Evolutionary conservation across 64 coral and sea anemone genomes (phyloP), one percentile per base, ranked within the genome.

Genomic region (Orbicella faveolata): DNA sequence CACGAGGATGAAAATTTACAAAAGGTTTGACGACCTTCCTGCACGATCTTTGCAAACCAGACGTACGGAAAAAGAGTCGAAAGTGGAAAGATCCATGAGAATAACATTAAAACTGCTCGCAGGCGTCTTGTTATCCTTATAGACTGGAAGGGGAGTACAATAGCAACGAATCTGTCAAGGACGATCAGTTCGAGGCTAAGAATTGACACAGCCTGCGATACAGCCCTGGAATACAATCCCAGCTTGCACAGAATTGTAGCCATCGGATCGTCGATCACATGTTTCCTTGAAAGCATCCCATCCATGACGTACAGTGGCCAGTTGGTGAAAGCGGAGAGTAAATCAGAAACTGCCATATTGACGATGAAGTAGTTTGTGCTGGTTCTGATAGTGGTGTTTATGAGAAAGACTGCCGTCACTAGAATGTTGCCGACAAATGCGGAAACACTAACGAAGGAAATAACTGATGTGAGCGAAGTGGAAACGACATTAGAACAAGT

Each of bases 371-470:
- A 59, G 55, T 59, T 59, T 12, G 55, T 59, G 55, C 55, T 59
- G 11, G 9, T 59, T 59, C 55, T 59, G 15, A 59, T 12, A 59
- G 55, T 12, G 11, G 10, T 16, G 55, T 9, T 9, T 30, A 74
- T 74, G 0, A 74, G 25, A 74, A 74, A 74, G 9, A 34, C 26
- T 74, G 15, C 9, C 3, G 72, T 34, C 26, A 74, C 72, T 33
- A 74, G 72, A 74, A 74, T 34, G 72, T 74, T 74, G 72, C 72
- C 72, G 26, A 74, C 23, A 34, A 74, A 74, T 74, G 72, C 72
- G 1, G 11, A 26, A 34, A 74, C 15, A 36, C 25, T 74, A 36
- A 74, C 72, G 11, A 34, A 36, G 7, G 72, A 74, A 34, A 74
- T 35, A 74, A 34, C 72, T 74, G 26, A 9, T 13, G 23, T 74